A percentile compares a stretch with the other conserved stretches of the same genome.
These are phyloP conservation scores for Callithrix jacchus DNA, from an alignment of 2,113 vertebrate species.

Conservation along the genomic window DNA sequence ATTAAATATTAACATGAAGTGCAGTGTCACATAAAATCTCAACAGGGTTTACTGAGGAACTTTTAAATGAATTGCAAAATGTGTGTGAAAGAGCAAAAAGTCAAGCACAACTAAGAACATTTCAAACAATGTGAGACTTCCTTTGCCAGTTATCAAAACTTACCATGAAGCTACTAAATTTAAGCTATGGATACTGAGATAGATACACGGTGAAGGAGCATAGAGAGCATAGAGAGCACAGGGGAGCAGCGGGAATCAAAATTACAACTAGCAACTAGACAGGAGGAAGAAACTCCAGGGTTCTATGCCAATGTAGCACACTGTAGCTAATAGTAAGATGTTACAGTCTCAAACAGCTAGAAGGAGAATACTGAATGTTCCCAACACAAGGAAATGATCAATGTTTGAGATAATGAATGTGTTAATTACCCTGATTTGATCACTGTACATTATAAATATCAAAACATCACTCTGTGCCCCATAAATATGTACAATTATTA, in stretches of 20 bases:
- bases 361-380: no score
- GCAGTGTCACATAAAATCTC: not conserved
- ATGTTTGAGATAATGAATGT: no score
- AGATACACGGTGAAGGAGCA: not conserved
- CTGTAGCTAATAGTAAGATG: no score
- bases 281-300: not conserved
- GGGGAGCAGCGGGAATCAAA: not conserved
- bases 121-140: not conserved
- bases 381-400: no score
- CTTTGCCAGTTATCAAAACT: not conserved
- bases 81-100: not conserved
- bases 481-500: no score
- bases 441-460: no score
- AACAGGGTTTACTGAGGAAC: not conserved
- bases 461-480: no score
- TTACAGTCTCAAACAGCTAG: no score
- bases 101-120: not conserved
- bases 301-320: not conserved
- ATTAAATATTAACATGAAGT: not conserved
- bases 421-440: no score
- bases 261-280: not conserved
- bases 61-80: not conserved
- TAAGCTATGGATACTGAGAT: not conserved
- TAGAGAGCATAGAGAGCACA: not conserved
- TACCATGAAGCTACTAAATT: not conserved